Base-by-base conservation (phyloP, 2,888 invertebrate species). In the Cyclophora albipunctata region DNA sequence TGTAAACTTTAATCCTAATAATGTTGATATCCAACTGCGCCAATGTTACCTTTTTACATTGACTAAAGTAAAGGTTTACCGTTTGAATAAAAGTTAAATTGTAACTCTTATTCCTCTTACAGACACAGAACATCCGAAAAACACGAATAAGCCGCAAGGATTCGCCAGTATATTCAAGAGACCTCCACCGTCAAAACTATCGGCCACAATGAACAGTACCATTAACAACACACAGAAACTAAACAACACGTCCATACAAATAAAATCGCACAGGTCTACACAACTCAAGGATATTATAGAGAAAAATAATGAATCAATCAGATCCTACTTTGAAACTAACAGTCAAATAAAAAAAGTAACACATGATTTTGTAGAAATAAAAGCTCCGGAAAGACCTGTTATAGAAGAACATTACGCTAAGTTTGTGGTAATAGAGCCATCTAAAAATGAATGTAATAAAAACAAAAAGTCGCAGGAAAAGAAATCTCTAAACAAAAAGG, bases 241-340 rank as follows among this genome's bases (percentile, higher is more conserved):
- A 7, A 63, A 62, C 47, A 52, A 48, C 7, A 60, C 56, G 48
- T 57, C 52, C 34, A 49, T 66, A 1, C 62, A 50, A 45, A 45
- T 72, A 5, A 63, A 54, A 51, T 66, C 70, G 20, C 73, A 73
- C 44, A 60, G 55, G 54, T 51, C 47, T 48, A 62, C 55, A 20
- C 62, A 58, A 45, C 53, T 55, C n/a, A 64, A 55, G 42, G 63
- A 63, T 53, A 54, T 47, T 35, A 48, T 4, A 41, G 40, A 42
- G 45, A 43, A 48, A 52, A 43, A 34, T n/a, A 54, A 44, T 33
- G 48, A 52, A 4, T 6, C 40, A 5, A 34, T 43, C 3, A 60
- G 57, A 55, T 50, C 52, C 34, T 40, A 44, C 33, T 55, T 58
- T 48, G 58, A 62, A 51, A 37, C 37, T 37, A 37, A 37, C 37